These are phyloP conservation scores for Loripinus fragilis DNA, from an alignment of 2,888 invertebrate genomes.

Conservation along the genomic window DNA sequence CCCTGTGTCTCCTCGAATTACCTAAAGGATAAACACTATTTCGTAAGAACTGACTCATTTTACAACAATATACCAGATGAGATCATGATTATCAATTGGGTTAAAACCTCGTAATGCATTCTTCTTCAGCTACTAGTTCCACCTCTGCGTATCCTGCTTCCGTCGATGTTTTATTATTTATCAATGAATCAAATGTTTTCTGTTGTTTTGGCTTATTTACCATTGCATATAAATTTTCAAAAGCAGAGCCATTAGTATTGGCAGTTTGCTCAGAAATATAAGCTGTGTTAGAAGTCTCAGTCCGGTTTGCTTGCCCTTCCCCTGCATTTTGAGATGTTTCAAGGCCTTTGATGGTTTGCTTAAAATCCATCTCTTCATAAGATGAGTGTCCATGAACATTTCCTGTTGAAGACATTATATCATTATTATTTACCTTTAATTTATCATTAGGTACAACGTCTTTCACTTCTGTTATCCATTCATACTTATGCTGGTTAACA, in stretches of 20 bases:
- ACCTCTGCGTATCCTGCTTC: neutral
- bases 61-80: neutral
- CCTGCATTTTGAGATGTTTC: too few relatives aligned
- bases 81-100: too few relatives aligned
- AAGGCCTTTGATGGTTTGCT: neutral
- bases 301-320: too few relatives aligned
- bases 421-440: neutral
- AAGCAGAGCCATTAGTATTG: neutral
- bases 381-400: neutral
- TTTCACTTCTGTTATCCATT: neutral
- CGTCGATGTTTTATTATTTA: neutral
- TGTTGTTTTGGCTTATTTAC: neutral
- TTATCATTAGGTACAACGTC: neutral
- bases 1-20: too few relatives aligned
- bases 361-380: neutral
- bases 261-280: neutral
- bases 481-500: neutral
- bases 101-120: conserved; percentile 13
- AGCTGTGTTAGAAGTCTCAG: too few relatives aligned
- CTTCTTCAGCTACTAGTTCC: conserved; percentile 4
- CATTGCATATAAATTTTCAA: neutral
- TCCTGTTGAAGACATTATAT: neutral
- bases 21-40: too few relatives aligned
- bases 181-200: neutral
- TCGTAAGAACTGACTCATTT: too few relatives aligned